These are phyloP conservation scores for Esperia sulphurella DNA, from an alignment of 2,888 invertebrate species.

Conservation along the genomic window DNA sequence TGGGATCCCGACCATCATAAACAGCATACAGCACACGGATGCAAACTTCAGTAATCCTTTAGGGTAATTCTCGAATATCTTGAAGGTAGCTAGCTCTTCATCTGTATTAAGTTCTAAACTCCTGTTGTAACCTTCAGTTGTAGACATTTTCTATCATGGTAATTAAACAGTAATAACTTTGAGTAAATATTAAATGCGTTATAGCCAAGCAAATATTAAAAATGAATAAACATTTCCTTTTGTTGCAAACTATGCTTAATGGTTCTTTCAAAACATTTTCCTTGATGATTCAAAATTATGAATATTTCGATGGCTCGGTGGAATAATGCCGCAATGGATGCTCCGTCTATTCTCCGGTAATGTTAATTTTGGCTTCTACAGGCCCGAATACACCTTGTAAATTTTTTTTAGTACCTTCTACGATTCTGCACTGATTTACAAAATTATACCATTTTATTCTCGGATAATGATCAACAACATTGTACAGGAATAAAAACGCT, in stretches of 20 bases:
- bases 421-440: too few relatives aligned
- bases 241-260: not conserved
- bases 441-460: too few relatives aligned
- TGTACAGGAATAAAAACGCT: too few relatives aligned
- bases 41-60: conserved; percentile 83
- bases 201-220: conserved; percentile 29
- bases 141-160: conserved; percentile 2
- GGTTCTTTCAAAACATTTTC: conserved; percentile 26
- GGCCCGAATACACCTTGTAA: too few relatives aligned
- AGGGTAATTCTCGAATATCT: conserved; percentile 84
- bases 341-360: too few relatives aligned
- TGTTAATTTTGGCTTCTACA: too few relatives aligned
- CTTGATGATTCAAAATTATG: conserved; percentile 58
- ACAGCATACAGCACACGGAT: conserved; percentile 83
- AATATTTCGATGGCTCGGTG: too few relatives aligned
- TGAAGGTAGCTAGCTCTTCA: conserved; percentile 46
- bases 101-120: conserved; percentile 33
- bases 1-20: conserved; percentile 87
- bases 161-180: conserved; percentile 2
- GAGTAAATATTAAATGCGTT: conserved; percentile 26
- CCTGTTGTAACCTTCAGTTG: not conserved
- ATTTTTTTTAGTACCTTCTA: too few relatives aligned
- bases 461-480: too few relatives aligned
- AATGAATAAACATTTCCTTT: not conserved
- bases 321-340: too few relatives aligned